Percentiles rank a stretch among this genome's conserved stretches.
These are phyloP conservation scores for Caranx melampygus DNA, from an alignment of 2,113 vertebrate genomes.

Conservation along the genomic window DNA sequence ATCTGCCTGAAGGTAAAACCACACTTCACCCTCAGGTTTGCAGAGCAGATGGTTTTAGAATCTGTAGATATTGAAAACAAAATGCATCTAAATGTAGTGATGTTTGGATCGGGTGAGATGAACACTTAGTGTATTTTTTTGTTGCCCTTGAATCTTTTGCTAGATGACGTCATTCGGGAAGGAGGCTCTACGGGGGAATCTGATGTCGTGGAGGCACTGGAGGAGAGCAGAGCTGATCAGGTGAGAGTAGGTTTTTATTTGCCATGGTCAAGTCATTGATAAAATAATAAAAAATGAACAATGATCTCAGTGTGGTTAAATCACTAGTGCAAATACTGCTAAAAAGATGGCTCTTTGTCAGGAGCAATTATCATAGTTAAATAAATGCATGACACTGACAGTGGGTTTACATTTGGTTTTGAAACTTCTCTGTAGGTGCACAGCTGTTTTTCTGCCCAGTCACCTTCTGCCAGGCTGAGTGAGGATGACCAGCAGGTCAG, in stretches of 20 bases:
- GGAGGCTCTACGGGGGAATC: constrained; percentile 34
- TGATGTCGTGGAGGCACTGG: constrained; percentile 50
- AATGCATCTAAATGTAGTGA: background rate
- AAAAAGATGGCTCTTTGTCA: background rate
- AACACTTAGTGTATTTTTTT: background rate
- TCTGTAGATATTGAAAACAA: background rate
- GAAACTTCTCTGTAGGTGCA: constrained; percentile 32
- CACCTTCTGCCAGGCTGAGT: constrained; percentile 27
- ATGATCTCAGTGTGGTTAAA: background rate
- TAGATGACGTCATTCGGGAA: constrained; percentile 59
- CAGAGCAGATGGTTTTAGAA: background rate
- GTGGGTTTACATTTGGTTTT: constrained; percentile 17
- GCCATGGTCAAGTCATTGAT: background rate
- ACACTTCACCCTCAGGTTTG: too few species aligned
- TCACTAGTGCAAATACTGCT: background rate
- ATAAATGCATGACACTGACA: constrained; percentile 1
- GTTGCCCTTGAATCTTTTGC: background rate
- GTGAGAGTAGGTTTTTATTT: constrained; percentile 46
- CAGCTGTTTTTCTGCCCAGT: constrained; percentile 20
- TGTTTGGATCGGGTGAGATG: background rate
- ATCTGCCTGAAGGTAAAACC: constrained; percentile 69
- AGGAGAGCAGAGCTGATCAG: constrained; percentile 68
- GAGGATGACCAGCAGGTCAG: constrained; percentile 48
- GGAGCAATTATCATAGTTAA: background rate
- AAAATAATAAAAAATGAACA: background rate